phyloP scores from a whole-genome alignment of 2,888 invertebrate genomes.

The Ametastegia equiseti region DNA sequence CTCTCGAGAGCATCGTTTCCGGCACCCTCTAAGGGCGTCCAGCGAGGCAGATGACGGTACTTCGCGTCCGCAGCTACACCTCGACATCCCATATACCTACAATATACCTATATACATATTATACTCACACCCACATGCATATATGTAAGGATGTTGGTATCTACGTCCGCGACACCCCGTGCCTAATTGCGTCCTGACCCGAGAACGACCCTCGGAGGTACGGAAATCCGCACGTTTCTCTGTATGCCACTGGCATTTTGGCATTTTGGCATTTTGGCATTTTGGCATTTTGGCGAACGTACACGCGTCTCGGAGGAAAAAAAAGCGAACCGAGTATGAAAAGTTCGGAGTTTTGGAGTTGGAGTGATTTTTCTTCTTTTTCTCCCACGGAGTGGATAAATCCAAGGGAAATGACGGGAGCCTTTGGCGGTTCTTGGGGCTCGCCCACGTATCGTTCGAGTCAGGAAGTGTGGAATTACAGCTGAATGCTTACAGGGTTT shows the following conservation, averaged over 20 bases:
- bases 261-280: too few species aligned
- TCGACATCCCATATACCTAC: background rate
- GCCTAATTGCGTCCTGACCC: slow-evolving; percentile 47
- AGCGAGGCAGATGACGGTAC: background rate
- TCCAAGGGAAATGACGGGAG: too few species aligned
- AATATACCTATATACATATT: background rate
- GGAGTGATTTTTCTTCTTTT: too few species aligned
- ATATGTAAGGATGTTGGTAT: too few species aligned
- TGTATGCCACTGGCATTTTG: too few species aligned
- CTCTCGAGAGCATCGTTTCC: slow-evolving; percentile 45
- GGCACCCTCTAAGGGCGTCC: slow-evolving; percentile 30
- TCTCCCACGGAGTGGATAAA: too few species aligned
- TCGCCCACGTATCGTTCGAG: background rate
- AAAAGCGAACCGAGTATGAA: too few species aligned
- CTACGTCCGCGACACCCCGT: slow-evolving; percentile 23
- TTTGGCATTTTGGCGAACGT: too few species aligned
- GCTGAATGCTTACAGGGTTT: slow-evolving; percentile 37
- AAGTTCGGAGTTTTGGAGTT: too few species aligned
- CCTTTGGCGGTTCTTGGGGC: too few species aligned
- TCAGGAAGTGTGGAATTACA: slow-evolving; percentile 37
- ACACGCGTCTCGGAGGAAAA: too few species aligned
- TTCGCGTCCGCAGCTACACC: background rate
- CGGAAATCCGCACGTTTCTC: too few species aligned
- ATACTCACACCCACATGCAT: background rate
- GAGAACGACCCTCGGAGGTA: background rate